Base-by-base conservation (phyloP, 2,797 vertebrate genomes). In the Masticophis lateralis region DNA sequence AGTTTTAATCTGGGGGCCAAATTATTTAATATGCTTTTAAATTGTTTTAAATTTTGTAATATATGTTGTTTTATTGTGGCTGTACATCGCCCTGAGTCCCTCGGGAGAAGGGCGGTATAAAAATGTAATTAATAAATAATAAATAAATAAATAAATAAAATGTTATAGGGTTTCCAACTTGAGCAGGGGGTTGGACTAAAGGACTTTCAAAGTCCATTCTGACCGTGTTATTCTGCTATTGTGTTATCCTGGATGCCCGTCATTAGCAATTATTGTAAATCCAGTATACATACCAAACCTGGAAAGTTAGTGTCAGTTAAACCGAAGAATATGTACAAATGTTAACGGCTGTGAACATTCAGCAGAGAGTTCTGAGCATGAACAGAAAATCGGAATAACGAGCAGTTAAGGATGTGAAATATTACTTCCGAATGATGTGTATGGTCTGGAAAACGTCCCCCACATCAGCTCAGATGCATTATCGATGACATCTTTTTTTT, bases 401-500 rank as follows among this genome's bases (percentile, higher is more conserved):
- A 27, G 37, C 32, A 27, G 12, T 47, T 56, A 83, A 16, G 43
- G 32, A 47, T 11, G 3, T 14, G 3, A 8, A 91, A 86, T 5
- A 91, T 9, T 28, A 60, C 16, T 51, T 60, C 53, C 1, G 47
- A 59, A 37, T 20, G 22, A 20, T 47, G 56, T 7, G 18, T 4
- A 60, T 86, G 43, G 9, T 18, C 37, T 60, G 9, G 37, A 14
- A 13, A 66, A 55, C 16, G 5, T 87, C 12, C 18, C n/a, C 37
- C 7, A 4, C 16, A 86, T 20, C 22, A 14, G 53, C 83, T 94
- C 92, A 95, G 94, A 55, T 93, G n/a, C 32, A n/a, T 74, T 57
- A 74, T 96, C 93, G 86, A 89, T 79, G 92, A 53, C 53, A 51
- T 16, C 28, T 37, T 59, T 93, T 87, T 91, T 94, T 57, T 57